Percentiles rank a stretch among this genome's conserved stretches.
phyloP scores from a whole-genome alignment of 2,113 vertebrate species.

The Elachura formosa region DNA sequence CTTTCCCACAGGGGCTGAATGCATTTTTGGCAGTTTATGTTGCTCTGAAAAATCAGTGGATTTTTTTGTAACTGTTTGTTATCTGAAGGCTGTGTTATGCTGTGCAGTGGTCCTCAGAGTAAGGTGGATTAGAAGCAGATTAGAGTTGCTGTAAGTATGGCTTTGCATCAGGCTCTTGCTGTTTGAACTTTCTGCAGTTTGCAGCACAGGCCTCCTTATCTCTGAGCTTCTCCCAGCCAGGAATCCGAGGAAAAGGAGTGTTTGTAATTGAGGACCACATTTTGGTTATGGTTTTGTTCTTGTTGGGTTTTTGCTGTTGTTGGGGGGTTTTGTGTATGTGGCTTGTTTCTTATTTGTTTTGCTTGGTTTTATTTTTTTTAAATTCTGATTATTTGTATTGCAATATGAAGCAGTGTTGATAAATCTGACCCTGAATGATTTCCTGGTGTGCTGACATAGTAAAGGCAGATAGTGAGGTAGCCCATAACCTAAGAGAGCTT shows the following conservation, averaged over 20 bases:
- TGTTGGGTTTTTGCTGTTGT: background rate
- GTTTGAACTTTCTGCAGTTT: constrained; percentile 9
- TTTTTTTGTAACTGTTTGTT: constrained; percentile 23
- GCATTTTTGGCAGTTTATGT: constrained; percentile 17
- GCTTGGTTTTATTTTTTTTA: too few relatives aligned
- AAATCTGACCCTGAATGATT: background rate
- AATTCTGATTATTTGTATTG: background rate
- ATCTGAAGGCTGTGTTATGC: background rate
- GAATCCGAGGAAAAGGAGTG: background rate
- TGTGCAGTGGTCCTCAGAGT: background rate
- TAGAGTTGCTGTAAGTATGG: background rate
- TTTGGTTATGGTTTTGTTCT: background rate
- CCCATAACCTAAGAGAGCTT: background rate
- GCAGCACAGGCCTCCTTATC: background rate
- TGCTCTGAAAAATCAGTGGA: background rate
- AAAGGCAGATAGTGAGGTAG: background rate
- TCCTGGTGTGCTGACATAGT: background rate
- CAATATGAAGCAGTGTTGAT: background rate
- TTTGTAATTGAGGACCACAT: background rate
- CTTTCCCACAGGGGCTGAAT: constrained; percentile 10
- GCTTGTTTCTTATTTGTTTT: background rate
- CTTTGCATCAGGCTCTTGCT: background rate
- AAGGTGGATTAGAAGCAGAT: constrained; percentile 39
- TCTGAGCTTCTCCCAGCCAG: background rate
- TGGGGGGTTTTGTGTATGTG: rapidly evolving